These are phyloP conservation scores for Macroramphosus scolopax DNA, from an alignment of 2,797 vertebrate genomes.

Conservation along the genomic window DNA sequence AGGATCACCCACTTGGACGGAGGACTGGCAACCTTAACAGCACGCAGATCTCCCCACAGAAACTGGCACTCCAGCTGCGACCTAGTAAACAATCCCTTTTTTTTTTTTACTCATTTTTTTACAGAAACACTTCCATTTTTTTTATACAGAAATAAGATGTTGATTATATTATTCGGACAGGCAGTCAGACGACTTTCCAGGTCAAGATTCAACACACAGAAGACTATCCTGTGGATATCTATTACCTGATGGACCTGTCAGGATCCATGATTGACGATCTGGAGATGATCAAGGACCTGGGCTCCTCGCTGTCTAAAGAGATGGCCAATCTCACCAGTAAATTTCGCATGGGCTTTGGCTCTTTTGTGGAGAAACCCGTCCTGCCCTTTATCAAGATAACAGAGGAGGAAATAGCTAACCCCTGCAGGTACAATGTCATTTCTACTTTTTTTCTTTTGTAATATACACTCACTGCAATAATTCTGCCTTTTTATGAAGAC, in stretches of 20 bases:
- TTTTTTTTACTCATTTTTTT: neutral
- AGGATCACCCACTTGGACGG: constrained; percentile 79
- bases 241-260: constrained; percentile 99
- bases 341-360: constrained; percentile 95
- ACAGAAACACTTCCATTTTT: neutral
- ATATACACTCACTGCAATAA: too few relatives aligned
- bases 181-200: constrained; percentile 86
- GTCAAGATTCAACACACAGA: constrained; percentile 90
- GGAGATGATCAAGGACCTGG: constrained; percentile 88
- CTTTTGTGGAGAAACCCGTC: constrained; percentile 97
- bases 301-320: constrained; percentile 89
- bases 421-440: constrained; percentile 83
- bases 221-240: constrained; percentile 96
- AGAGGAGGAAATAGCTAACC: constrained; percentile 83
- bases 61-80: constrained; percentile 84
- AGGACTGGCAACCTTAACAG: constrained; percentile 71
- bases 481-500: too few relatives aligned
- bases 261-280: constrained; percentile 95
- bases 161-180: constrained; percentile 71
- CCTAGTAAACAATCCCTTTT: constrained; percentile 75
- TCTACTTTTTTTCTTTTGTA: too few relatives aligned
- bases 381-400: constrained; percentile 92
- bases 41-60: constrained; percentile 92
- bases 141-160: constrained; percentile 9
- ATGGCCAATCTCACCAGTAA: constrained; percentile 96